Conservation (phyloP, 2,113 vertebrate genomes). For the Kryptolebias marmoratus region DNA sequence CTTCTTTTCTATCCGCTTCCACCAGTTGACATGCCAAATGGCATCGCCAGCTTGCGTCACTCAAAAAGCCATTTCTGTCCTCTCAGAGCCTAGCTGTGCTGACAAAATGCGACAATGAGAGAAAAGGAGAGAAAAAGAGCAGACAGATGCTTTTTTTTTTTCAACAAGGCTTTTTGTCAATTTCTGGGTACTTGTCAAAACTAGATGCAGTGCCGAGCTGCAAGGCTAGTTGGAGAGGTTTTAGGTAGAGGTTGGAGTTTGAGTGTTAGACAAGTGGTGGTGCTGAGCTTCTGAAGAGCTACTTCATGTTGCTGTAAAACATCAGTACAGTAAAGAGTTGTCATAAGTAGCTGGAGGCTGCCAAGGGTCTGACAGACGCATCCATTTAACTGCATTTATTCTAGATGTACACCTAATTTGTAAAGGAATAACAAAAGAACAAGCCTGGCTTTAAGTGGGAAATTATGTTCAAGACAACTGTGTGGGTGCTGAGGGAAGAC, state of each 20-base stretch:
- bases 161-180: conserved; percentile 71
- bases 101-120: conserved; percentile 61
- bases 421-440: not conserved
- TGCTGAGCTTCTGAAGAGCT: conserved; percentile 43
- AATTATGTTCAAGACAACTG: conserved; percentile 6
- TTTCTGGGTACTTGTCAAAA: conserved; percentile 69
- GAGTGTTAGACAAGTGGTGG: conserved; percentile 42
- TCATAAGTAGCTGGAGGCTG: not conserved
- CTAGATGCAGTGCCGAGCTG: conserved; percentile 43
- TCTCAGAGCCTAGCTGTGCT: conserved; percentile 59
- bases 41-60: conserved; percentile 70
- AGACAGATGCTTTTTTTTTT: conserved; percentile 66
- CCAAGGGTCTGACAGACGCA: not conserved
- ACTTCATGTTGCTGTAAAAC: conserved; percentile 35
- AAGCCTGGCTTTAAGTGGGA: conserved; percentile 2
- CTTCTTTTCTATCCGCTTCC: conserved; percentile 64
- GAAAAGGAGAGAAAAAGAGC: conserved; percentile 35
- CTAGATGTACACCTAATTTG: not conserved
- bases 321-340: conserved; percentile 11
- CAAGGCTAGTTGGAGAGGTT: conserved; percentile 52
- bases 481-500: not conserved
- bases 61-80: conserved; percentile 81
- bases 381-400: not conserved
- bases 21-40: conserved; percentile 70
- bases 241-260: conserved; percentile 50